A percentile compares a stretch with the other conserved stretches of the same genome.
Evolutionary conservation across 2,113 vertebrate genomes (phyloP).

Genomic region (Chaetura pelagica): DNA sequence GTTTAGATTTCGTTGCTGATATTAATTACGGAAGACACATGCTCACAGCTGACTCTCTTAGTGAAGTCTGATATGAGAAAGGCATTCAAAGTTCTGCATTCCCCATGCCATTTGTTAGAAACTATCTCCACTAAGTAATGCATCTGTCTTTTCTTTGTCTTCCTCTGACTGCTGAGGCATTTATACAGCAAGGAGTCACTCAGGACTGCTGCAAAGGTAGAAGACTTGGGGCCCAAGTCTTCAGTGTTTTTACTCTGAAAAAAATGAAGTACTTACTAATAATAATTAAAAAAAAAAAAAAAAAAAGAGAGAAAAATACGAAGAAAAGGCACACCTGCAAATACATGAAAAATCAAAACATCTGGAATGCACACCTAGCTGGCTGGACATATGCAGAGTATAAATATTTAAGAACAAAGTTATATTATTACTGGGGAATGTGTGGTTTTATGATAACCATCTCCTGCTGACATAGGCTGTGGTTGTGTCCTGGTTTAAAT

Average conservation of each 20-base stretch:
- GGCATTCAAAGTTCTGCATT: not conserved
- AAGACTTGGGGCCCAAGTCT: not conserved
- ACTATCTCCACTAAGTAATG: not conserved
- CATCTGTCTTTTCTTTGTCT: not conserved
- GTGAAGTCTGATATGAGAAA: constrained; percentile 1
- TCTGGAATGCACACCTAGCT: not conserved
- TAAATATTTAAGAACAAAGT: not conserved
- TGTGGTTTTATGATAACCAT: not conserved
- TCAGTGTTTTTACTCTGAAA: not conserved
- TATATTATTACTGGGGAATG: not conserved
- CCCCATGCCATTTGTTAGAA: not conserved
- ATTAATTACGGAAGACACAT: not conserved
- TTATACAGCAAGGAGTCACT: not conserved
- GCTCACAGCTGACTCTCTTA: not conserved
- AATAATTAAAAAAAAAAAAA: not conserved
- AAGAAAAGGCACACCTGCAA: not conserved
- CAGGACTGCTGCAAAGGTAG: not conserved
- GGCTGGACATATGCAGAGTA: not conserved
- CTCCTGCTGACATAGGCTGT: not conserved
- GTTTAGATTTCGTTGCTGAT: not conserved
- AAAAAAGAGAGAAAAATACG: too few species aligned
- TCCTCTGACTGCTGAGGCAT: not conserved
- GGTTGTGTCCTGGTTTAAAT: not conserved
- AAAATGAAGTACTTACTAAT: not conserved
- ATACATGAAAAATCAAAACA: not conserved